phyloP scores from a whole-genome alignment of 2,888 invertebrate species.

The Melipona bicolor region DNA sequence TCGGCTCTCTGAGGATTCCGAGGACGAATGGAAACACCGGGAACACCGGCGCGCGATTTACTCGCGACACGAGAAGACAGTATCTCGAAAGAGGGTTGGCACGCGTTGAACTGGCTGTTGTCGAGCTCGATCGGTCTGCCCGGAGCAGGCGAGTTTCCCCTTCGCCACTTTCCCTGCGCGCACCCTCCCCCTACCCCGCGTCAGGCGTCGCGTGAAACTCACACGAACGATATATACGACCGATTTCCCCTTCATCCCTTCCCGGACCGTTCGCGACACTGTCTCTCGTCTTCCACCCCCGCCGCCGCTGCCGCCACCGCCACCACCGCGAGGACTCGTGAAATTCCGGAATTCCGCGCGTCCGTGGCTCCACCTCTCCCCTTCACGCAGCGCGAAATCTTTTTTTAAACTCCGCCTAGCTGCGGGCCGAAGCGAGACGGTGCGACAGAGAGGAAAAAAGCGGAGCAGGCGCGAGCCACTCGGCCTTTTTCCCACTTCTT shows the following conservation, averaged over 20 bases:
- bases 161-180: slow-evolving; percentile 77
- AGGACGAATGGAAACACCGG: background rate
- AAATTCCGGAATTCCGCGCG: slow-evolving; percentile 74
- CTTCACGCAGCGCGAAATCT: slow-evolving; percentile 66
- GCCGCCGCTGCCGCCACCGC: slow-evolving; percentile 59
- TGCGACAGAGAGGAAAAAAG: slow-evolving; percentile 60
- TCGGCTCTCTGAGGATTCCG: background rate
- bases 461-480: slow-evolving; percentile 67
- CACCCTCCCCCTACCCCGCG: slow-evolving; percentile 42
- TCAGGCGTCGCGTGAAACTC: slow-evolving; percentile 46
- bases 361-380: slow-evolving; percentile 72
- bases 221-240: slow-evolving; percentile 38
- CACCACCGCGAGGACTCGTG: slow-evolving; percentile 60
- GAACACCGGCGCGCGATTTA: slow-evolving; percentile 16
- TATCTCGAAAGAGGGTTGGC: slow-evolving; percentile 76
- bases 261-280: slow-evolving; percentile 33
- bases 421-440: slow-evolving; percentile 52
- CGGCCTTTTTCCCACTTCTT: slow-evolving; percentile 74
- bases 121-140: slow-evolving; percentile 74
- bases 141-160: slow-evolving; percentile 75
- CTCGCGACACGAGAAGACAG: slow-evolving; percentile 50
- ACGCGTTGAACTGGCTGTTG: slow-evolving; percentile 80
- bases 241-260: slow-evolving; percentile 68
- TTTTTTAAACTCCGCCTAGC: slow-evolving; percentile 81
- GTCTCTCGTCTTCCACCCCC: slow-evolving; percentile 48